These are phyloP conservation scores for Melanchra persicariae DNA, from an alignment of 2,888 invertebrate genomes.

Conservation along the genomic window DNA sequence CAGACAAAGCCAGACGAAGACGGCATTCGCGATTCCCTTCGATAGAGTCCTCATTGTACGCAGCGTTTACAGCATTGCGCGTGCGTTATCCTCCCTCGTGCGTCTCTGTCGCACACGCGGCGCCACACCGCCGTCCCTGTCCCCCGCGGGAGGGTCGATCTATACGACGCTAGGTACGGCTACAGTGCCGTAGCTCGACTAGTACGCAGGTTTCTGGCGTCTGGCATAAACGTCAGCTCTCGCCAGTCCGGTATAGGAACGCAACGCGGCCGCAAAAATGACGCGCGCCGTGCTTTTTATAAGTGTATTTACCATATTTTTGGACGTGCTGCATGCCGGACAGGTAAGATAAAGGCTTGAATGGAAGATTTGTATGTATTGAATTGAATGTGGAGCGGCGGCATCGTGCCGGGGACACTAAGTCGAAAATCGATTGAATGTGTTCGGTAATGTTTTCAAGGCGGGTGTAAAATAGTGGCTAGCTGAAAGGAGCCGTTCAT, in stretches of 20 bases:
- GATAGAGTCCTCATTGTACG: slow-evolving; percentile 84
- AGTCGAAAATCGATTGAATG: slow-evolving; percentile 88
- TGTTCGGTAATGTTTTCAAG: slow-evolving; percentile 87
- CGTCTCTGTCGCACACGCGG: slow-evolving; percentile 74
- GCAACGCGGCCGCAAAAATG: slow-evolving; percentile 90
- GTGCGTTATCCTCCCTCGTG: slow-evolving; percentile 84
- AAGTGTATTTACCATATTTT: slow-evolving; percentile 91
- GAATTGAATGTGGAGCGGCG: slow-evolving; percentile 48
- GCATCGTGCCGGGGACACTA: slow-evolving; percentile 65
- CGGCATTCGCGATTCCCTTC: slow-evolving; percentile 85
- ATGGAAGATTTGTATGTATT: slow-evolving; percentile 57
- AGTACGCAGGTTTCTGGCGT: slow-evolving; percentile 90
- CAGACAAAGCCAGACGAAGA: slow-evolving; percentile 88
- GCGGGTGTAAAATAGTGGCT: slow-evolving; percentile 83
- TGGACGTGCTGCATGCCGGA: slow-evolving; percentile 90
- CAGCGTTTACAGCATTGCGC: slow-evolving; percentile 86
- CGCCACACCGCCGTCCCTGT: slow-evolving; percentile 73
- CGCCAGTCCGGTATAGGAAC: slow-evolving; percentile 79
- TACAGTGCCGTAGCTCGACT: slow-evolving; percentile 84
- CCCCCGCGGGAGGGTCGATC: slow-evolving; percentile 88
- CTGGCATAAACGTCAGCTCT: slow-evolving; percentile 82
- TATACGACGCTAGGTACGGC: slow-evolving; percentile 89
- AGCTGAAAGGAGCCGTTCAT: slow-evolving; percentile 82
- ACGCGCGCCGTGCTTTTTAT: slow-evolving; percentile 91
- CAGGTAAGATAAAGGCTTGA: slow-evolving; percentile 85